Evolutionary conservation across 1,140 invertebrate genomes (phyloP).

Genomic region (Caerostris extrusa): DNA sequence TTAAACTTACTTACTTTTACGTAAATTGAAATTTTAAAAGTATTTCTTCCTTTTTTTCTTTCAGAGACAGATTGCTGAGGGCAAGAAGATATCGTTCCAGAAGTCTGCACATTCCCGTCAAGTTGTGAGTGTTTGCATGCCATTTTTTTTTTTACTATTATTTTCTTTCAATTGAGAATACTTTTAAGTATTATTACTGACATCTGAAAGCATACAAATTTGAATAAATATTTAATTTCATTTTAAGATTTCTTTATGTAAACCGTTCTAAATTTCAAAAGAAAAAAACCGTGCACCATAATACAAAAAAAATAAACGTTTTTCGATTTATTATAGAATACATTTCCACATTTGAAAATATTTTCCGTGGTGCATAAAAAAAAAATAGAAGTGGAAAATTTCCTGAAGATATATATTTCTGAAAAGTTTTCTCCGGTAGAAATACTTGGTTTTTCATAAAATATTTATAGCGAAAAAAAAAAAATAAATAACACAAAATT

Average conservation of each 20-base stretch:
- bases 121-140: constrained; percentile 49
- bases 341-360: not conserved
- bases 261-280: not conserved
- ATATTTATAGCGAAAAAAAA: not conserved
- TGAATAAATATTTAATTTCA: not conserved
- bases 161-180: not conserved
- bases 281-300: too few relatives aligned
- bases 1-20: too few relatives aligned
- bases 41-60: not conserved
- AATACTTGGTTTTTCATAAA: not conserved
- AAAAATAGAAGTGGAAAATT: not conserved
- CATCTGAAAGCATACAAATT: not conserved
- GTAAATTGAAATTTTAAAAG: not conserved
- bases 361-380: not conserved
- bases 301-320: not conserved
- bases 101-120: constrained; percentile 62
- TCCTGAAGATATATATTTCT: not conserved
- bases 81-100: constrained; percentile 61
- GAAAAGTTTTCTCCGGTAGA: not conserved
- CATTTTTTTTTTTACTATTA: not conserved
- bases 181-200: not conserved
- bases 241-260: not conserved
- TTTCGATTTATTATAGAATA: not conserved
- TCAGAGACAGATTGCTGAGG: constrained; percentile 44
- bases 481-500: constrained; percentile 6